phyloP scores from a whole-genome alignment of 30 jellyfish, hydroid and myxozoan species.

The Cassiopea andromeda region DNA sequence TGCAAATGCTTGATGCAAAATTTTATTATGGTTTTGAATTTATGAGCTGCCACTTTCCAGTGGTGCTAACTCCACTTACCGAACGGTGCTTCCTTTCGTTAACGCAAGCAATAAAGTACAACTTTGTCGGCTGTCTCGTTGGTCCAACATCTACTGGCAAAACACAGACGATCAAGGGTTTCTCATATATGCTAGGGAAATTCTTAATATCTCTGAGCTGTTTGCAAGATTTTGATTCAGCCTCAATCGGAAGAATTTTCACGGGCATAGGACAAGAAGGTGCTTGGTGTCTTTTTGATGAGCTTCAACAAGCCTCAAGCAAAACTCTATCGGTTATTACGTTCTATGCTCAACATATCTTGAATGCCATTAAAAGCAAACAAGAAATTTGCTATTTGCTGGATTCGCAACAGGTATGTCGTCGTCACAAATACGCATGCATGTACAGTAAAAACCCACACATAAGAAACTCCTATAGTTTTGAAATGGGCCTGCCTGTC shows the following conservation, averaged over 20 bases:
- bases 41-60: slow-evolving; percentile 71
- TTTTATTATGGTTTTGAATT: slow-evolving; percentile 77
- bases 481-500: too few relatives aligned
- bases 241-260: slow-evolving; percentile 57
- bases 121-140: slow-evolving; percentile 70
- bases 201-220: slow-evolving; percentile 64
- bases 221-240: slow-evolving; percentile 46
- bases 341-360: slow-evolving; percentile 58
- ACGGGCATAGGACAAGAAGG: slow-evolving; percentile 85
- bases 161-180: slow-evolving; percentile 74
- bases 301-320: slow-evolving; percentile 67
- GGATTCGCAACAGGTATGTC: slow-evolving; percentile 64
- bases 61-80: slow-evolving; percentile 74
- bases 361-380: slow-evolving; percentile 61
- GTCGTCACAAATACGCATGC: too few relatives aligned
- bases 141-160: slow-evolving; percentile 79
- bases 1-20: slow-evolving; percentile 70
- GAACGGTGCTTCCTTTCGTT: slow-evolving; percentile 78
- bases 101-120: slow-evolving; percentile 58
- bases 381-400: slow-evolving; percentile 40
- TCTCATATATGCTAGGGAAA: slow-evolving; percentile 66
- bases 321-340: slow-evolving; percentile 44
- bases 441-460: too few relatives aligned
- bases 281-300: slow-evolving; percentile 76
- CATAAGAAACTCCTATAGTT: too few relatives aligned